Evolutionary conservation across 2,888 invertebrate species (phyloP).

Genomic region (Drosophila sordidapex): DNA sequence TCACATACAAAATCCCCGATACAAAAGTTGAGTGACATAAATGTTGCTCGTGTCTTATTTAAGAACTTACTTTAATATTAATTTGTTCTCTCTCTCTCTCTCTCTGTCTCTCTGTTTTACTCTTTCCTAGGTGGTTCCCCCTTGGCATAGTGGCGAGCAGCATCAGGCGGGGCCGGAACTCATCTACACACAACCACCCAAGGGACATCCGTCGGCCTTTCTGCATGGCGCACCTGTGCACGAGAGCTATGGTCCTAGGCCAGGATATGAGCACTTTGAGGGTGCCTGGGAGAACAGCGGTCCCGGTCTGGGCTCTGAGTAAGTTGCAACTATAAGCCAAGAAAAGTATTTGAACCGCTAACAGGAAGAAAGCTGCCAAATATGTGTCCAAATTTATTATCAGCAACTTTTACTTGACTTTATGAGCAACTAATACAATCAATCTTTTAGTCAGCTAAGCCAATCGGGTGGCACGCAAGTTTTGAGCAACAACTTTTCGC

Average conservation of each 20-base stretch:
- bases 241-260: conserved; percentile 77
- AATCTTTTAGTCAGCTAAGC: background rate
- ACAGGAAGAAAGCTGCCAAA: background rate
- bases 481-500: background rate
- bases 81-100: background rate
- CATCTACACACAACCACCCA: conserved; percentile 84
- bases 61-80: conserved; percentile 19
- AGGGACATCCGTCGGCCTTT: conserved; percentile 82
- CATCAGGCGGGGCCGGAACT: conserved; percentile 81
- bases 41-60: conserved; percentile 25
- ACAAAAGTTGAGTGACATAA: conserved; percentile 9
- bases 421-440: background rate
- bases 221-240: conserved; percentile 82
- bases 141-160: conserved; percentile 81
- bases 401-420: background rate
- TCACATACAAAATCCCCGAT: conserved; percentile 24
- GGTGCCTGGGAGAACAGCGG: conserved; percentile 88
- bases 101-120: background rate
- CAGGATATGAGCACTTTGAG: conserved; percentile 85
- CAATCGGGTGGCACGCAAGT: background rate
- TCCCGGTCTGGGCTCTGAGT: conserved; percentile 88
- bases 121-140: conserved; percentile 78
- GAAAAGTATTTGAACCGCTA: background rate
- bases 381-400: background rate
- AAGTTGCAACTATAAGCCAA: conserved; percentile 75